These are phyloP conservation scores for Hirtodrosophila histrioides DNA, from an alignment of 2,888 invertebrate genomes.

Conservation along the genomic window DNA sequence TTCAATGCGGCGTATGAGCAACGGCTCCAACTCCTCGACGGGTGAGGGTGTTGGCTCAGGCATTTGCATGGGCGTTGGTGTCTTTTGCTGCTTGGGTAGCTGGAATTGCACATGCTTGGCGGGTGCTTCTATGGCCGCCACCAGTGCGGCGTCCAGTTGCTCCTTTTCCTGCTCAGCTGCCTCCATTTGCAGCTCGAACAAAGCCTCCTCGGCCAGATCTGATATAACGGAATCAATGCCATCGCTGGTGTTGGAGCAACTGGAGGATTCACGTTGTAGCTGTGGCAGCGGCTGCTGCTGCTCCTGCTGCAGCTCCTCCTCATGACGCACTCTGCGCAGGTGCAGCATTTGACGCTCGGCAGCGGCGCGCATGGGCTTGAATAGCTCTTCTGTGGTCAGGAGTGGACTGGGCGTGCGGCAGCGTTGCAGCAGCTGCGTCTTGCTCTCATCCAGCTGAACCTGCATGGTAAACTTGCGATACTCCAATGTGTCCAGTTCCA, in stretches of 20 bases:
- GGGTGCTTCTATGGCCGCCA: slow-evolving; percentile 2
- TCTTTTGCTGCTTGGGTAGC: slow-evolving; percentile 30
- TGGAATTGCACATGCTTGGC: slow-evolving; percentile 64
- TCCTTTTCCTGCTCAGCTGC: slow-evolving; percentile 70
- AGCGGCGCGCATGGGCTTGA: slow-evolving; percentile 73
- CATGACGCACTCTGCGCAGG: slow-evolving; percentile 75
- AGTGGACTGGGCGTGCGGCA: slow-evolving; percentile 74
- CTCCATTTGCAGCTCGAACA: slow-evolving; percentile 79
- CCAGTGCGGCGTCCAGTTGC: slow-evolving; percentile 26
- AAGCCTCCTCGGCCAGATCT: slow-evolving; percentile 81
- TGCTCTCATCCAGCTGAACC: slow-evolving; percentile 64
- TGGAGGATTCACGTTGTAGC: slow-evolving; percentile 71
- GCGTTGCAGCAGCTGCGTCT: slow-evolving; percentile 43
- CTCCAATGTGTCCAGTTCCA: slow-evolving; percentile 40
- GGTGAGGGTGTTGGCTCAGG: slow-evolving; percentile 7
- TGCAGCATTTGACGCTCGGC: slow-evolving; percentile 75
- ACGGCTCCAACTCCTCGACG: slow-evolving; percentile 26
- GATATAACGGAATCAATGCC: slow-evolving; percentile 82
- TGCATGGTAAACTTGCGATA: slow-evolving; percentile 56
- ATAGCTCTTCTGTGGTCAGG: slow-evolving; percentile 68
- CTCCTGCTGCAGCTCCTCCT: slow-evolving; percentile 64
- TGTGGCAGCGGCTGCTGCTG: slow-evolving; percentile 48
- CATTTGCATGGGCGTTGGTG: slow-evolving; percentile 8
- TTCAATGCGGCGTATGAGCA: slow-evolving; percentile 69
- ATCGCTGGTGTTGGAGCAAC: slow-evolving; percentile 81